A percentile compares a stretch with the other conserved stretches of the same genome.
Conservation (phyloP, 92 coral and sea anemone genomes). For the Palythoa grandiflora region DNA sequence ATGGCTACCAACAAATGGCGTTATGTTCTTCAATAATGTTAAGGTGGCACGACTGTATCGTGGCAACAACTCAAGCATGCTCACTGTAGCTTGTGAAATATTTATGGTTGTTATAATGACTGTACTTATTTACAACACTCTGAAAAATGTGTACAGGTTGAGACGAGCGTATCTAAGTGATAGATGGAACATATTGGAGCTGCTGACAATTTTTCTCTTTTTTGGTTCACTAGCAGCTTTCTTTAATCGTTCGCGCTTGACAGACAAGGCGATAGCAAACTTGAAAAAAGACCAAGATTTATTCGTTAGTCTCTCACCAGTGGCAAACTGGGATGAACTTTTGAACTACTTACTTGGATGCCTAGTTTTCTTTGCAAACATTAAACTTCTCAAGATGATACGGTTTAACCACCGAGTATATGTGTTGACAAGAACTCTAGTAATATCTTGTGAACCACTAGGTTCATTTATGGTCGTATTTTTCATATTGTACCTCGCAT, state of each 20-base stretch:
- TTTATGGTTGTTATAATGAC: slow-evolving; percentile 71
- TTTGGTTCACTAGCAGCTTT: slow-evolving; percentile 76
- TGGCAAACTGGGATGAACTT: slow-evolving; percentile 86
- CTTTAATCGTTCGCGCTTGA: slow-evolving; percentile 75
- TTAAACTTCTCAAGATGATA: slow-evolving; percentile 90
- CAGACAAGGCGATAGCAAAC: slow-evolving; percentile 64
- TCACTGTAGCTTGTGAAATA: slow-evolving; percentile 82
- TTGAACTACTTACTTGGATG: slow-evolving; percentile 79
- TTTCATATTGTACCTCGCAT: slow-evolving; percentile 80
- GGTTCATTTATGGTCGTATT: slow-evolving; percentile 81
- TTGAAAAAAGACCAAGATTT: slow-evolving; percentile 72
- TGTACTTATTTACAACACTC: slow-evolving; percentile 72
- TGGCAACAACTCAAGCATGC: slow-evolving; percentile 66
- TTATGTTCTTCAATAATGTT: slow-evolving; percentile 70
- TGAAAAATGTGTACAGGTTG: slow-evolving; percentile 70
- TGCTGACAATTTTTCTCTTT: slow-evolving; percentile 67
- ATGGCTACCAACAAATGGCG: slow-evolving; percentile 89
- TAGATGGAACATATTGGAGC: slow-evolving; percentile 90
- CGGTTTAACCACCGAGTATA: slow-evolving; percentile 91
- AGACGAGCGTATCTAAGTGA: slow-evolving; percentile 76
- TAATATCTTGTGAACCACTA: slow-evolving; percentile 78
- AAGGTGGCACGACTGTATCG: slow-evolving; percentile 84
- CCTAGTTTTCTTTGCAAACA: slow-evolving; percentile 85
- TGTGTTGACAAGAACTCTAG: slow-evolving; percentile 82
- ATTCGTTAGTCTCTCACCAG: slow-evolving; percentile 81